Base-by-base conservation (phyloP, 2,113 vertebrate genomes). In the Boleophthalmus pectinirostris region DNA sequence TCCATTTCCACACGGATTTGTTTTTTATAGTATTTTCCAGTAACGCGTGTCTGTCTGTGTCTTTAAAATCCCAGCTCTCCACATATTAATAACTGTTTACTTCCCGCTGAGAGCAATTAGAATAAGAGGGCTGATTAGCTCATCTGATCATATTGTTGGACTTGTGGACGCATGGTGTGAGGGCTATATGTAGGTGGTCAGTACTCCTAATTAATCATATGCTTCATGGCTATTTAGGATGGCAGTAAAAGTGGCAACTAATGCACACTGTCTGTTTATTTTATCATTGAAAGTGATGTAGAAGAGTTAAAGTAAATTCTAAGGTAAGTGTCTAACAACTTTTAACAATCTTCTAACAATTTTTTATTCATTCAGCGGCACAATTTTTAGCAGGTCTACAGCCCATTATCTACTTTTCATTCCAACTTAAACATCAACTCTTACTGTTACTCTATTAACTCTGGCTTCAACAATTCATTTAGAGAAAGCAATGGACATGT, bases 41-140 rank as follows among this genome's bases (percentile, higher is more conserved):
- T 81, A 77, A 86, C 72, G 38, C 21, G 56, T 70, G 70, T 77
- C 70, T 49, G 47, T 18, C 5, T 43, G 38, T 43, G 10, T 43
- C 38, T 43, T 43, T 43, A 43, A 43, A 43, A 43, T 11, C 38
- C 4, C 49, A 70, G 69, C 79, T 78, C 85, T 88, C 84, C 77
- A 79, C 85, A 80, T 77, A 24, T 85, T 89, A 87, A 92, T 87
- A 89, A 88, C 85, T 91, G 82, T 89, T 93, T 88, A 89, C 88
- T 90, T 82, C 90, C 89, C 75, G 87, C 90, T 90, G 90, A 85
- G 90, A 74, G 85, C 87, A 93, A 91, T 94, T 92, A 90, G 80
- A 46, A 81, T 70, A 51, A 82, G 77, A 75, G 79, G 74, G 63
- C 25, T 78, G 81, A 79, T 77, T 80, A 80, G 20, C 33, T 18